These are phyloP conservation scores for Pteronotus mesoamericanus DNA, from an alignment of 2,797 vertebrate genomes.

Conservation along the genomic window DNA sequence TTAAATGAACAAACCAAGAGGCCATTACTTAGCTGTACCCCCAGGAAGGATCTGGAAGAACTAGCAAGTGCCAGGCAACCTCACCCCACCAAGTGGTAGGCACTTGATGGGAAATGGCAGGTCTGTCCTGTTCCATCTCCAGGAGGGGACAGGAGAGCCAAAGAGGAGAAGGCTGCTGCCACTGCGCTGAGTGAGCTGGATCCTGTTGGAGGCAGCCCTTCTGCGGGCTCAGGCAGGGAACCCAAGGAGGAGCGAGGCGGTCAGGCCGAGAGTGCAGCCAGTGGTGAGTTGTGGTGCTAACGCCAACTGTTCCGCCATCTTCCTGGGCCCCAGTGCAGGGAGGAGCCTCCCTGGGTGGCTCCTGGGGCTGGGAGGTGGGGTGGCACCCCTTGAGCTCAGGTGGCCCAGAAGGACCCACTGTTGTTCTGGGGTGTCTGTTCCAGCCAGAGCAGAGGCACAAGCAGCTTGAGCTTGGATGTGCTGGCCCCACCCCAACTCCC, in stretches of 20 bases:
- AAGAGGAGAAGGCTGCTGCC: not conserved
- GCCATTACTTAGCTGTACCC: not conserved
- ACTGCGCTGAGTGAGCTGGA: not conserved
- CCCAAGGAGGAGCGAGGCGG: slow-evolving; percentile 56
- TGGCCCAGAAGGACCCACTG: not conserved
- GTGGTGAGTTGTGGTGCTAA: not conserved
- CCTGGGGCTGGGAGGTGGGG: not conserved
- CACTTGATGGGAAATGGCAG: slow-evolving; percentile 28
- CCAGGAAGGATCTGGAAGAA: not conserved
- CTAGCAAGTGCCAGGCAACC: not conserved
- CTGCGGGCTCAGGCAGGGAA: not conserved
- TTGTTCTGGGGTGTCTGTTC: not conserved
- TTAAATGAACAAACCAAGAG: not conserved
- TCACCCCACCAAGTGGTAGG: not conserved
- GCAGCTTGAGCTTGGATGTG: not conserved
- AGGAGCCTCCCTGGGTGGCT: not conserved
- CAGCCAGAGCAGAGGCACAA: not conserved
- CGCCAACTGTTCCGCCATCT: not conserved
- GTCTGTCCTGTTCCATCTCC: slow-evolving; percentile 32
- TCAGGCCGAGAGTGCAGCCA: not conserved
- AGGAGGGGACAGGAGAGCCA: slow-evolving; percentile 51
- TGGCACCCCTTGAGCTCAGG: not conserved
- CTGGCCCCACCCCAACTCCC: not conserved
- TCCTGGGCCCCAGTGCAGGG: not conserved
- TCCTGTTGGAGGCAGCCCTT: not conserved